Percentiles rank a stretch among this genome's conserved stretches.
These are phyloP conservation scores for Dynastes tityus DNA, from an alignment of 2,888 invertebrate species.

Conservation along the genomic window DNA sequence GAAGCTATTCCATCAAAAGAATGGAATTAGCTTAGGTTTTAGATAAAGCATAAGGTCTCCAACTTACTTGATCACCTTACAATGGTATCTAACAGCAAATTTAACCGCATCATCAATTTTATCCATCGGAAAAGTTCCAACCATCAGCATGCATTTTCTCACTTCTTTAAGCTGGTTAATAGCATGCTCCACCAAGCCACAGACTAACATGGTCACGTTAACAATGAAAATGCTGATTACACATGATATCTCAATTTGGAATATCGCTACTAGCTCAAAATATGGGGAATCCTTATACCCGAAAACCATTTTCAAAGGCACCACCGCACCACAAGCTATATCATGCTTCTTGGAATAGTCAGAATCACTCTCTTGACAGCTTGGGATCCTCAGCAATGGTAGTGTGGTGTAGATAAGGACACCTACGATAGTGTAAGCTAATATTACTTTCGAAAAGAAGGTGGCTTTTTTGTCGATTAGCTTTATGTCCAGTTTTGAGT, in stretches of 20 bases:
- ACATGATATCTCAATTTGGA: conserved; percentile 59
- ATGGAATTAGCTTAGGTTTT: no score
- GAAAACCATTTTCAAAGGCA: conserved; percentile 56
- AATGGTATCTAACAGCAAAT: conserved; percentile 57
- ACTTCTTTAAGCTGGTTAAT: conserved; percentile 59
- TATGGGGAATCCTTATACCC: conserved; percentile 58
- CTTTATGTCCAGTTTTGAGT: conserved; percentile 49
- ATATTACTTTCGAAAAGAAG: conserved; percentile 58
- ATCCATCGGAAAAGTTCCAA: not conserved
- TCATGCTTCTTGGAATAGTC: conserved; percentile 55
- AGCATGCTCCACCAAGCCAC: conserved; percentile 59
- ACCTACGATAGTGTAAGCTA: conserved; percentile 58
- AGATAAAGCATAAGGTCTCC: no score
- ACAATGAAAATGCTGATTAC: conserved; percentile 59
- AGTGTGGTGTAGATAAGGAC: conserved; percentile 59
- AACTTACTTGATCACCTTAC: conserved; percentile 59
- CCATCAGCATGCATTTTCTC: conserved; percentile 40
- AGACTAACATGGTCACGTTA: conserved; percentile 59
- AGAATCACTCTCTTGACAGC: conserved; percentile 53
- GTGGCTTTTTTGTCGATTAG: conserved; percentile 57
- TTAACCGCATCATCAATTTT: conserved; percentile 26
- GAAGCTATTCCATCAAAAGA: conserved; percentile 48
- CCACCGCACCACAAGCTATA: conserved; percentile 61
- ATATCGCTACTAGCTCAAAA: conserved; percentile 57
- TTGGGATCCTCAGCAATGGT: conserved; percentile 56